phyloP scores from a whole-genome alignment of 2,797 vertebrate species.

The Peromyscus melanophrys region DNA sequence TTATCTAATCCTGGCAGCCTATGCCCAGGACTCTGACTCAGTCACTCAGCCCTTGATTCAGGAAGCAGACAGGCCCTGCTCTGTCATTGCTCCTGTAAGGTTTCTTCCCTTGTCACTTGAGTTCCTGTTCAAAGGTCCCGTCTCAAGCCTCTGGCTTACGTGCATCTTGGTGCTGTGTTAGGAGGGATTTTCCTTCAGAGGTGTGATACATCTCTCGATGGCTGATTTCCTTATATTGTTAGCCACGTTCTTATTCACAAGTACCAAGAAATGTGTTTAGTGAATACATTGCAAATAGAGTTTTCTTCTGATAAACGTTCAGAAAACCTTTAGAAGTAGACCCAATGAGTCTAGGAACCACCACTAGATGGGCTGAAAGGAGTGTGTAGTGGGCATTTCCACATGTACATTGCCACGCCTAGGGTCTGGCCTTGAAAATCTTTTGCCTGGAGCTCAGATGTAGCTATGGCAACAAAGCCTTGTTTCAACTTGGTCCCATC shows the following conservation, averaged over 20 bases:
- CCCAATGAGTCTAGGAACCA: not conserved
- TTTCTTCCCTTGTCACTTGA: not conserved
- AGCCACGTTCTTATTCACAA: not conserved
- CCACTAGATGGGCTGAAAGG: not conserved
- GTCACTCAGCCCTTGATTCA: not conserved
- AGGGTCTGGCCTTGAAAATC: not conserved
- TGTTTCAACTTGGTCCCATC: not conserved
- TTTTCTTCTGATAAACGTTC: not conserved
- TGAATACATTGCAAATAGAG: not conserved
- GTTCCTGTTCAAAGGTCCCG: not conserved
- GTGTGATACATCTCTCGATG: not conserved
- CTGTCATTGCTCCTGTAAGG: not conserved
- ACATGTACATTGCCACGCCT: fast-evolving
- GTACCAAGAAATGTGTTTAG: not conserved
- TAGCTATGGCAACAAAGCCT: not conserved
- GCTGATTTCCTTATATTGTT: not conserved
- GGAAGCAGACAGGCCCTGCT: not conserved
- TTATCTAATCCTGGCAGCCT: not conserved
- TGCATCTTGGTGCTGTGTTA: not conserved
- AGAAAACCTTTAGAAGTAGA: not conserved
- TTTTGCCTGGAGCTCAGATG: not conserved
- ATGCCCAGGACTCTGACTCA: not conserved
- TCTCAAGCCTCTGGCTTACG: not conserved
- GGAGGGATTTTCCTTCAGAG: not conserved
- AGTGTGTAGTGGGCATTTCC: not conserved